Conservation (phyloP, 1,140 invertebrate species). For the Dinothrombium tinctorium region DNA sequence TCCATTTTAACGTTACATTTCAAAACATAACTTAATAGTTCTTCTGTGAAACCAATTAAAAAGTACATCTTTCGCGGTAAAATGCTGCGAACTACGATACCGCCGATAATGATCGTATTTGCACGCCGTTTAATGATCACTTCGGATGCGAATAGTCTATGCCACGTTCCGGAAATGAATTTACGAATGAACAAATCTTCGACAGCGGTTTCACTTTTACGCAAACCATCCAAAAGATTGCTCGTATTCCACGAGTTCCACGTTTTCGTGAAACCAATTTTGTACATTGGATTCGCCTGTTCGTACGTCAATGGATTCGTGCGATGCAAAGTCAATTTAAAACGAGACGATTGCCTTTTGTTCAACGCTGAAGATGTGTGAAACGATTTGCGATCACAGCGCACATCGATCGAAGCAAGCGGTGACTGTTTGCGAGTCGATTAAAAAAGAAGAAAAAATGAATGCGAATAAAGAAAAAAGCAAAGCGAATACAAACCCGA, state of each 20-base stretch:
- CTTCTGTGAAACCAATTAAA: constrained; percentile 75
- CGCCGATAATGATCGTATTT: constrained; percentile 65
- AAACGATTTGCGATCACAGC: too few relatives aligned
- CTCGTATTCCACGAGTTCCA: constrained; percentile 37
- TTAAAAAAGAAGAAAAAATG: too few relatives aligned
- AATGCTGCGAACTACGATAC: constrained; percentile 39
- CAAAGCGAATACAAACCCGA: too few relatives aligned
- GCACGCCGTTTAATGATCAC: constrained; percentile 79
- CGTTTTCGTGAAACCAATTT: constrained; percentile 66
- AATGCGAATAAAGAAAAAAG: too few relatives aligned
- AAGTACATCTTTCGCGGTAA: constrained; percentile 66
- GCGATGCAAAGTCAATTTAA: too few relatives aligned
- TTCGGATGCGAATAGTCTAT: constrained; percentile 52
- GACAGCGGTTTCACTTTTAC: constrained; percentile 48
- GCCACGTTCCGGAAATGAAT: constrained; percentile 79
- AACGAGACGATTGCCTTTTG: too few relatives aligned
- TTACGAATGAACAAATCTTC: constrained; percentile 81
- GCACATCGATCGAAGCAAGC: too few relatives aligned
- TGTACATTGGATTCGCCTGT: constrained; percentile 59
- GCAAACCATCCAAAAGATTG: constrained; percentile 27
- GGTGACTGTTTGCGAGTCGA: too few relatives aligned
- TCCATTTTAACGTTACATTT: constrained; percentile 84
- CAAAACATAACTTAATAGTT: constrained; percentile 63
- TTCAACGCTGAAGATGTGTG: too few relatives aligned
- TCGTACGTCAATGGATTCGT: constrained; percentile 70